Evolutionary conservation across 2,797 vertebrate species (phyloP), one percentile per base, ranked within the genome.

Genomic region (Helarctos malayanus): DNA sequence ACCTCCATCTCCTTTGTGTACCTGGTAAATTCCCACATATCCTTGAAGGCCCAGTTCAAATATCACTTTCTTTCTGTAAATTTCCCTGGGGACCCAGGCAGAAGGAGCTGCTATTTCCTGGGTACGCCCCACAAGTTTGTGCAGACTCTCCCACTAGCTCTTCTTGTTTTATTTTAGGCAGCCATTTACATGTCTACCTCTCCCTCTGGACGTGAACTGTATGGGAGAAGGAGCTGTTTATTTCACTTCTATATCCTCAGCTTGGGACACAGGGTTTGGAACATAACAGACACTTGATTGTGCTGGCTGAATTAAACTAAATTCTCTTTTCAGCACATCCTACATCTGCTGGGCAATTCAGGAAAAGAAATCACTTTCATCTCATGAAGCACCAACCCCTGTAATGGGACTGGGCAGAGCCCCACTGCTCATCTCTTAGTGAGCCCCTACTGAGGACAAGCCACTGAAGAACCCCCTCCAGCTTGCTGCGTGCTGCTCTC

Each of bases 211-310:
- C 57, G 13, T 32, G 81, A 88, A 57, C 65, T 85, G 49, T 56
- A 10, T 35, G 83, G 19, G 38, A 87, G 38, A 23, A 87, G 80
- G 21, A 81, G 11, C 79, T 90, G 32, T 68, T 93, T 56, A 86
- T 97, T 92, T 93, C 61, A 89, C 95, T 95, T 97, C 81, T 92
- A 57, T 82, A 84, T 49, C 21, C 35, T 89, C 47, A 68, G 79
- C 45, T 83, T 57, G 93, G 54, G 86, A 93, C 76, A 57, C 1
- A 12, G 47, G n/a, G 23, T 92, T 92, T 63, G 85, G 82, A 92
- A 71, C 29, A 86, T 0, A 52, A 56, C 52, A 85, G 91, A 79
- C 2, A 21, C 35, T 81, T 83, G 47, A 81, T 79, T 80, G 54
- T 75, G 56, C 27, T 12, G 9, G 29, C 41, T 93, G 82, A 54